A percentile compares a stretch with the other conserved stretches of the same genome.
Evolutionary conservation across 2,797 vertebrate species (phyloP).

Genomic region (Dipus sagitta): DNA sequence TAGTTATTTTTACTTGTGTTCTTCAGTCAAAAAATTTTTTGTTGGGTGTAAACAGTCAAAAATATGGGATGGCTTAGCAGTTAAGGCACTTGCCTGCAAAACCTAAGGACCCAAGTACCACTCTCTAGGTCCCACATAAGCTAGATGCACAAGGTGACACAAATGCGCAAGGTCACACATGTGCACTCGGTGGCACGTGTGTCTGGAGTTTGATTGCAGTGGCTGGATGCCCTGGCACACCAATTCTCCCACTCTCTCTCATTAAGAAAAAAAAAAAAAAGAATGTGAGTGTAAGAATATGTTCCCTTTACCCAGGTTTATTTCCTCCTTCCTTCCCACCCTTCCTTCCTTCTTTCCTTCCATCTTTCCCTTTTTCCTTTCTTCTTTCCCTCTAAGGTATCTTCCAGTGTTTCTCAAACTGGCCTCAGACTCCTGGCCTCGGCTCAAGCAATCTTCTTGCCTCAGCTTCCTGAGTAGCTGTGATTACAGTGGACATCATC

Average conservation of each 20-base stretch:
- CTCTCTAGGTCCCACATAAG: too few relatives aligned
- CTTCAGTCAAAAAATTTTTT: neutral
- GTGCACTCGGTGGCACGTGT: too few relatives aligned
- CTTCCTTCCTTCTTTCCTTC: neutral
- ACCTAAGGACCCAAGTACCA: too few relatives aligned
- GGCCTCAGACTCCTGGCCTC: neutral
- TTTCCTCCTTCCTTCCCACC: neutral
- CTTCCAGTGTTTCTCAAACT: neutral
- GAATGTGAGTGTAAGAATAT: neutral
- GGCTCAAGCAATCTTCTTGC: neutral
- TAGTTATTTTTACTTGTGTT: neutral
- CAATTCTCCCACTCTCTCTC: too few relatives aligned
- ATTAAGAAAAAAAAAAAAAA: slow-evolving; percentile 25
- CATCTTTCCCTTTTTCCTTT: neutral
- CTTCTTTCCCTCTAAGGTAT: neutral
- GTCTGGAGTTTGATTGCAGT: too few relatives aligned
- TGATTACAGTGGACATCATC: neutral
- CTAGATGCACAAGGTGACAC: too few relatives aligned
- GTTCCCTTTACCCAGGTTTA: neutral
- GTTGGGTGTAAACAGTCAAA: too few relatives aligned
- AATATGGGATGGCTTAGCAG: too few relatives aligned
- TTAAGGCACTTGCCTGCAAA: too few relatives aligned
- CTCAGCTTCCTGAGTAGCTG: neutral
- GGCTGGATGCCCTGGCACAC: too few relatives aligned
- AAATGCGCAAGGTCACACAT: too few relatives aligned